These are phyloP conservation scores for Drosophila navojoa DNA, from an alignment of 1,140 invertebrate genomes.

Conservation along the genomic window DNA sequence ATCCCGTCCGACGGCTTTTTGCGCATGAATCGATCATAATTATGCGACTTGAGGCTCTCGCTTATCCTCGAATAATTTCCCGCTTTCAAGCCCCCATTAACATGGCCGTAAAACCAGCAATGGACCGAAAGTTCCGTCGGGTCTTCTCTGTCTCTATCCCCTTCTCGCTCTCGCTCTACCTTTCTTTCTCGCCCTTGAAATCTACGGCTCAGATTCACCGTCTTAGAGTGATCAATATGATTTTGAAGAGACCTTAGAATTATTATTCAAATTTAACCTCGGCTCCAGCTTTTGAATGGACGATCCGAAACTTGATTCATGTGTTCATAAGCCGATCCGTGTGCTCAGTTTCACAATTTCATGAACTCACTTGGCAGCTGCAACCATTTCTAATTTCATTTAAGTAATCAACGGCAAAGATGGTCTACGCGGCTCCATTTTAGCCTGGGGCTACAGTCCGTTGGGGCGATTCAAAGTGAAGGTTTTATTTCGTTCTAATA, in stretches of 20 bases:
- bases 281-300: slow-evolving; percentile 35
- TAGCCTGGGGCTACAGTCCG: neutral
- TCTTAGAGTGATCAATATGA: slow-evolving; percentile 8
- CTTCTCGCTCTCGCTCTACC: too few relatives aligned
- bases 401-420: slow-evolving; percentile 11
- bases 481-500: slow-evolving; percentile 3
- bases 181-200: too few relatives aligned
- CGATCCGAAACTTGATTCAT: slow-evolving; percentile 12
- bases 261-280: slow-evolving; percentile 39
- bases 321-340: too few relatives aligned
- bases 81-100: slow-evolving; percentile 70
- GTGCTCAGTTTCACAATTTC: slow-evolving; percentile 14
- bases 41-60: slow-evolving; percentile 31
- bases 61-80: slow-evolving; percentile 48
- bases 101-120: slow-evolving; percentile 49
- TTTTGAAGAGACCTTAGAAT: slow-evolving; percentile 3
- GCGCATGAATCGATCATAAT: slow-evolving; percentile 73
- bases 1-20: slow-evolving; percentile 51
- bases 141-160: neutral
- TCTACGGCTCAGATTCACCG: slow-evolving; percentile 9
- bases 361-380: slow-evolving; percentile 51
- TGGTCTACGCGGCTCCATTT: slow-evolving; percentile 7
- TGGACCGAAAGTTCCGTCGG: slow-evolving; percentile 5
- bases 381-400: slow-evolving; percentile 28
- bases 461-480: slow-evolving; percentile 35